Conservation (phyloP, 2,888 invertebrate species). For the Caenorhabditis afra region DNA sequence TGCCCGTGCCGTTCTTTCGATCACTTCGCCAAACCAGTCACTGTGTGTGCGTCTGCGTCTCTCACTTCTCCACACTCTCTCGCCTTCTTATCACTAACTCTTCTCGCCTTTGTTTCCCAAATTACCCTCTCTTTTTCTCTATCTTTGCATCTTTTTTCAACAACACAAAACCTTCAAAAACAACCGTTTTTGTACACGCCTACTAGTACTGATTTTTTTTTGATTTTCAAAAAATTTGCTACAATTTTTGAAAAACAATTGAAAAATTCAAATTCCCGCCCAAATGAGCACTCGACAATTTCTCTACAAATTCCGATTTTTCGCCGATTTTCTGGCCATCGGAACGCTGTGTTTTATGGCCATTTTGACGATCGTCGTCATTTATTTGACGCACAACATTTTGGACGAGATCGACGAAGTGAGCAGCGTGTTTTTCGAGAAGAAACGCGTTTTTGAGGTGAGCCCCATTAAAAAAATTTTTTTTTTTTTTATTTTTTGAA, state of each 20-base stretch:
- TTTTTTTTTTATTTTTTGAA: not conserved
- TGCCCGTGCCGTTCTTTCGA: too few relatives aligned
- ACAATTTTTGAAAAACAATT: too few relatives aligned
- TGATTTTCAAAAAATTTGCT: too few relatives aligned
- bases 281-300: too few relatives aligned
- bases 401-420: conserved; percentile 53
- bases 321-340: conserved; percentile 49
- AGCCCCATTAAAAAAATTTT: not conserved
- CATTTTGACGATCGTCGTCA: conserved; percentile 36
- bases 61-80: conserved; percentile 23
- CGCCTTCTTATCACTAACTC: conserved; percentile 14
- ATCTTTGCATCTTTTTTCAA: too few relatives aligned
- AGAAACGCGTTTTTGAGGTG: conserved; percentile 43
- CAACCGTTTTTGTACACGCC: too few relatives aligned
- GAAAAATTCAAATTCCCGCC: too few relatives aligned
- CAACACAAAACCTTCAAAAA: too few relatives aligned
- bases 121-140: too few relatives aligned
- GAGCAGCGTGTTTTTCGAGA: conserved; percentile 36
- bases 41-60: conserved; percentile 10
- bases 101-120: not conserved
- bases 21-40: not conserved
- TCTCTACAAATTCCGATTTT: conserved; percentile 48
- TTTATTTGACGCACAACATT: conserved; percentile 45
- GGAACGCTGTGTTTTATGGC: conserved; percentile 52
- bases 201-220: too few relatives aligned